Conservation (phyloP, 2,797 vertebrate species). For the Adelosebastes latens region DNA sequence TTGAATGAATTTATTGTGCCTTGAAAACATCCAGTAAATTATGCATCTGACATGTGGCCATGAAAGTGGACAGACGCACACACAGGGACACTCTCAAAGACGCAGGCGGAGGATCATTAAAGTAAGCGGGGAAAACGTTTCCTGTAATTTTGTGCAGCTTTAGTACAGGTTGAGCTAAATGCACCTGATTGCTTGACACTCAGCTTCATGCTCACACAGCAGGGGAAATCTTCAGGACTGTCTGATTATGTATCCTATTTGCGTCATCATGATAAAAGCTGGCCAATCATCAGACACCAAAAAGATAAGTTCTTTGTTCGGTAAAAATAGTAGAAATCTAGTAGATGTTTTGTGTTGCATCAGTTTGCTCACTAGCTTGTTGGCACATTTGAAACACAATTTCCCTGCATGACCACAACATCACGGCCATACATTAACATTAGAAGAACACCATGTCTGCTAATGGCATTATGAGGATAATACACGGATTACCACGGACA, state of each 20-base stretch:
- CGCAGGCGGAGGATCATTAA: neutral
- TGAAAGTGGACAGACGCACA: neutral
- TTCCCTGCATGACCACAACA: neutral
- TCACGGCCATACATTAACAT: conserved; percentile 2
- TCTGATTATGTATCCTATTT: neutral
- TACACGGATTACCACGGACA: conserved; percentile 50
- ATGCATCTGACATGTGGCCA: conserved; percentile 12
- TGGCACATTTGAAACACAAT: neutral
- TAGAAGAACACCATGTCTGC: conserved; percentile 26
- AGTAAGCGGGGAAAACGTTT: conserved; percentile 21
- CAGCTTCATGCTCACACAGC: neutral
- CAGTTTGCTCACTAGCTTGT: neutral
- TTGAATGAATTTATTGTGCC: conserved; percentile 44
- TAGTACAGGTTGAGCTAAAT: conserved; percentile 10
- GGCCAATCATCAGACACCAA: neutral
- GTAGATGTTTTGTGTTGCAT: neutral
- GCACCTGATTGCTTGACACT: neutral
- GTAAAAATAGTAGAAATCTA: neutral
- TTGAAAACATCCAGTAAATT: conserved; percentile 27
- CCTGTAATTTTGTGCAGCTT: conserved; percentile 19
- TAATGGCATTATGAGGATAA: conserved; percentile 54
- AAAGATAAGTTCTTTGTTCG: neutral
- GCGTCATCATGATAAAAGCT: neutral
- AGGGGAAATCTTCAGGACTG: neutral
- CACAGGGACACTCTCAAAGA: neutral